A percentile compares a stretch with the other conserved stretches of the same genome.
These are phyloP conservation scores for Drosophila busckii DNA, from an alignment of 1,140 invertebrate genomes.

Conservation along the genomic window DNA sequence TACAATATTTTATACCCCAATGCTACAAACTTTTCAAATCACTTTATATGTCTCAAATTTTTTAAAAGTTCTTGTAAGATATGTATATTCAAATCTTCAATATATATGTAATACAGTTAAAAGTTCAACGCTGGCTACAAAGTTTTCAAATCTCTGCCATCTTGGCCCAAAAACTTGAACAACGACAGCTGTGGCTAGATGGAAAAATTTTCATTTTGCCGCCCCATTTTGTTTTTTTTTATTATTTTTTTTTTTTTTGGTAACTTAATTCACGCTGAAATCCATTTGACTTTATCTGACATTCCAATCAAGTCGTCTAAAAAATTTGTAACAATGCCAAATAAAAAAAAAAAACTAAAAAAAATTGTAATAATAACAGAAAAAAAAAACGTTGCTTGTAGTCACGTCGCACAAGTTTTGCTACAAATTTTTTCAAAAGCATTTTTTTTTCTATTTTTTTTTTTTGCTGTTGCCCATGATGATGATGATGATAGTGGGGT, in stretches of 20 bases:
- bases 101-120: too few species aligned
- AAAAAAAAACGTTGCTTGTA: conserved; percentile 49
- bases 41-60: too few species aligned
- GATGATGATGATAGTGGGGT: conserved; percentile 59
- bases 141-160: conserved; percentile 29
- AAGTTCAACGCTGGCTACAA: too few species aligned
- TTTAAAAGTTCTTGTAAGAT: too few species aligned
- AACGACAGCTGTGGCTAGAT: conserved; percentile 30
- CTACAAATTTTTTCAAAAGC: conserved; percentile 59
- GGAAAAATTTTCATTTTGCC: conserved; percentile 44
- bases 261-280: conserved; percentile 77
- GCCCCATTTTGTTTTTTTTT: conserved; percentile 37
- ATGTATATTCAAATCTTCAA: too few species aligned
- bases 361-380: conserved; percentile 27
- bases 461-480: conserved; percentile 15
- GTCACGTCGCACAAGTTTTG: conserved; percentile 74
- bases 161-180: conserved; percentile 15
- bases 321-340: conserved; percentile 56
- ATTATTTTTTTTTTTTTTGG: too few species aligned
- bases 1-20: not conserved
- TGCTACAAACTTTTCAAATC: too few species aligned
- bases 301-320: conserved; percentile 76
- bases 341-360: conserved; percentile 51
- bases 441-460: conserved; percentile 40
- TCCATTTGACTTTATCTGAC: conserved; percentile 78